Evolutionary conservation across 2,888 invertebrate species (phyloP).

Genomic region (Thera obeliscata): DNA sequence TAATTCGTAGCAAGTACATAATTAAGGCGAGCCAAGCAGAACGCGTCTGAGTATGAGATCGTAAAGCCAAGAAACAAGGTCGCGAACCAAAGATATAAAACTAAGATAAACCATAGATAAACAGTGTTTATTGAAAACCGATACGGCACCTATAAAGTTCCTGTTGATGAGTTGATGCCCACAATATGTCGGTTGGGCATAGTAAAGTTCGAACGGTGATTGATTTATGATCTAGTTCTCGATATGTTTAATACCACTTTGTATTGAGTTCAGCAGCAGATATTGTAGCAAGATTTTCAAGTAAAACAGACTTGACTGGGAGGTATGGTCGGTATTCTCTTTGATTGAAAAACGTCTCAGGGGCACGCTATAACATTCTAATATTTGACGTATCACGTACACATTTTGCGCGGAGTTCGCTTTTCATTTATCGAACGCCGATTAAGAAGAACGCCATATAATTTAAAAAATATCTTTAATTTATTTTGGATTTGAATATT

Average conservation of each 20-base stretch:
- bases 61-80: constrained; percentile 41
- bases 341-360: too few relatives aligned
- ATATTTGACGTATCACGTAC: too few relatives aligned
- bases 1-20: constrained; percentile 21
- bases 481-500: too few relatives aligned
- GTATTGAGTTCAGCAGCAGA: constrained; percentile 10
- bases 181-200: constrained; percentile 39
- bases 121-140: constrained; percentile 63
- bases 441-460: too few relatives aligned
- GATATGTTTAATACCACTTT: constrained; percentile 29
- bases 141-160: constrained; percentile 53
- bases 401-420: too few relatives aligned
- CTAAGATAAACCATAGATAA: constrained; percentile 51
- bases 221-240: constrained; percentile 46
- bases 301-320: neutral
- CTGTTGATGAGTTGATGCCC: constrained; percentile 48
- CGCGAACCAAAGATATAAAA: constrained; percentile 43
- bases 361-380: too few relatives aligned
- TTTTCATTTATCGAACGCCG: too few relatives aligned
- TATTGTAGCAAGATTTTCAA: neutral
- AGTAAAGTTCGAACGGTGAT: constrained; percentile 48
- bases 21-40: constrained; percentile 32
- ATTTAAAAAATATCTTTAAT: too few relatives aligned
- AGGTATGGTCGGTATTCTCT: too few relatives aligned
- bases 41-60: constrained; percentile 27